Evolutionary conservation across 1,140 invertebrate species (phyloP), one percentile per base, ranked within the genome.

Genomic region (Papilio polyxenes): DNA sequence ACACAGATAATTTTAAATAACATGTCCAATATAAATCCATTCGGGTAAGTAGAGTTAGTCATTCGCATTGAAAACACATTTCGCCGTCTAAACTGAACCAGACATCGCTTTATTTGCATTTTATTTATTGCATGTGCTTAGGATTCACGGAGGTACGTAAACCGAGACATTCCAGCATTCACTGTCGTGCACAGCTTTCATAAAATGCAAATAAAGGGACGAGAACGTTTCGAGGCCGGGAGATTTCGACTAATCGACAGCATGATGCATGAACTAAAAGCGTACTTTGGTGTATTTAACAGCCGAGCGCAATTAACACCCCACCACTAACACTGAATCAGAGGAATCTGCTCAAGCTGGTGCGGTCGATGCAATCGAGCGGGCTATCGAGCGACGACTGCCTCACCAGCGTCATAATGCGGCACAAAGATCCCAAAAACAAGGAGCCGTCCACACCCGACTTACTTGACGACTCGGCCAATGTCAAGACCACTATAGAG

Each of bases 281-380:
- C 85, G 81, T 75, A 85, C 83, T 94, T 94, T 93, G 85, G 83
- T 91, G 87, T 94, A 94, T 94, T 94, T 94, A 94, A 94, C 93
- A 94, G 93, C 93, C 92, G 85, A 91, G 91, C 83, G 86, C 92
- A 88, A 92, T 94, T 93, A 94, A 93, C 92, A 90, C 91, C 81
- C 91, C 93, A 87, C 92, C 91, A 92, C 90, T 93, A 91, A 93
- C 92, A 87, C 93, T 94, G 91, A 95, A 95, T 87, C 95, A 95
- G 86, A 95, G 95, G 93, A 95, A 95, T 83, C 90, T 95, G 77
- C 91, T 95, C 83, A 96, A 95, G 88, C 85, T 95, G 83, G 95
- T 95, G 49, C 93, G 95, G 77, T 96, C 95, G 62, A 94, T 95
- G 87, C 94, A 95, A 84, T 94, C 95, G 77, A 95, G 94, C 85